Percentiles rank a stretch among this genome's conserved stretches.
These are phyloP conservation scores for Dasyprocta punctata DNA, from an alignment of 2,113 vertebrate genomes.

Conservation along the genomic window DNA sequence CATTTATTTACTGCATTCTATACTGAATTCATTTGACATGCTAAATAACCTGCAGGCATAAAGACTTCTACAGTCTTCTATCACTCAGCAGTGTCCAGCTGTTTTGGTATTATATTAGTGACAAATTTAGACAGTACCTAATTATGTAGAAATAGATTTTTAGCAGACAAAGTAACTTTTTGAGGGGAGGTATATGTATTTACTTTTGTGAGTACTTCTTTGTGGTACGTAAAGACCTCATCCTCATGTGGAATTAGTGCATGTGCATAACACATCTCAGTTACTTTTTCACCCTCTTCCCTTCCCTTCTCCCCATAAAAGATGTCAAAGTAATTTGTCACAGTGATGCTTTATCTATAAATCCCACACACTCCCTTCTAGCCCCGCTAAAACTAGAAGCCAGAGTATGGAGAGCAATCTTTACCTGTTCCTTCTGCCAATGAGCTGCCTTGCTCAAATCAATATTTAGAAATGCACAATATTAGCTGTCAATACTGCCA, in stretches of 20 bases:
- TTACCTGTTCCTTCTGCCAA: neutral
- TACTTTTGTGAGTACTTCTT: neutral
- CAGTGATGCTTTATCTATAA: neutral
- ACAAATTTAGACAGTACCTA: neutral
- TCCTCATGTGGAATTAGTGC: fast-evolving
- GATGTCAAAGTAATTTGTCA: neutral
- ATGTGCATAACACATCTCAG: neutral
- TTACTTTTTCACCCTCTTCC: neutral
- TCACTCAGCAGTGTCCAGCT: neutral
- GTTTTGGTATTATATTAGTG: neutral
- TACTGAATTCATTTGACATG: neutral
- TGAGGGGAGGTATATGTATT: neutral
- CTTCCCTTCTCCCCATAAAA: neutral
- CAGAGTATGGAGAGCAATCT: neutral
- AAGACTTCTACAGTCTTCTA: neutral
- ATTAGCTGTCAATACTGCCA: neutral
- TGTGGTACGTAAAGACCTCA: neutral
- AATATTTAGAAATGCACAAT: neutral
- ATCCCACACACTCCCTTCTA: neutral
- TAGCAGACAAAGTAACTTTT: neutral
- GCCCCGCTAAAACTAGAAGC: neutral
- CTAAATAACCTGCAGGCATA: neutral
- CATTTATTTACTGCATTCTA: neutral
- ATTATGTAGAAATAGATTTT: neutral
- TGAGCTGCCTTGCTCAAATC: neutral